Evolutionary conservation across 2,888 invertebrate genomes (phyloP).

Genomic region (Leptinotarsa peninsularis): DNA sequence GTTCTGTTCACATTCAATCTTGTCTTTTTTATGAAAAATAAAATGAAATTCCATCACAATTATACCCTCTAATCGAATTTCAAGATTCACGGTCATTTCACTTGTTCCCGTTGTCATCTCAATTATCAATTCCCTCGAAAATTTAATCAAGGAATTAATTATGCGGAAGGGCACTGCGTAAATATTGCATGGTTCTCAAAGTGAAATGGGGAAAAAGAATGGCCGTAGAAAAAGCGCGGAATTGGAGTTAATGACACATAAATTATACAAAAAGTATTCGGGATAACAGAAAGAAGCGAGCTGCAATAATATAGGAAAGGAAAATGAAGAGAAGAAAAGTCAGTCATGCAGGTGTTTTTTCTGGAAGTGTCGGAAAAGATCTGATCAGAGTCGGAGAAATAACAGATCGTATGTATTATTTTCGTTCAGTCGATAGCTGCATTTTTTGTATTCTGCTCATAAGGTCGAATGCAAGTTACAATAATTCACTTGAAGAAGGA

Average conservation of each 20-base stretch:
- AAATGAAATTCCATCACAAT: not conserved
- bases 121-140: slow-evolving; percentile 23
- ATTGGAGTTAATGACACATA: slow-evolving; percentile 59
- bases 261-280: slow-evolving; percentile 59
- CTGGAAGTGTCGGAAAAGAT: not conserved
- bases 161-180: slow-evolving; percentile 34
- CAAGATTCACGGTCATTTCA: slow-evolving; percentile 9
- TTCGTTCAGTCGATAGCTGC: no score
- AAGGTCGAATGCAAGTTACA: no score
- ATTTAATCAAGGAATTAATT: slow-evolving; percentile 44
- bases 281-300: slow-evolving; percentile 54
- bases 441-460: no score
- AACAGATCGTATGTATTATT: not conserved
- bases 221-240: slow-evolving; percentile 39
- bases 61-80: not conserved
- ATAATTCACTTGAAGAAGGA: no score
- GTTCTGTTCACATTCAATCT: no score
- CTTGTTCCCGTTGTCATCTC: slow-evolving; percentile 17
- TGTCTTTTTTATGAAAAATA: no score
- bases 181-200: slow-evolving; percentile 44
- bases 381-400: not conserved
- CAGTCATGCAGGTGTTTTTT: slow-evolving; percentile 37
- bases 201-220: slow-evolving; percentile 37
- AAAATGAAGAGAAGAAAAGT: slow-evolving; percentile 44
- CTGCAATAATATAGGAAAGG: slow-evolving; percentile 56